Percentiles rank a stretch among this genome's conserved stretches.
These are phyloP conservation scores for Dolichallabes microphthalmus DNA, from an alignment of 2,113 vertebrate genomes.

Conservation along the genomic window DNA sequence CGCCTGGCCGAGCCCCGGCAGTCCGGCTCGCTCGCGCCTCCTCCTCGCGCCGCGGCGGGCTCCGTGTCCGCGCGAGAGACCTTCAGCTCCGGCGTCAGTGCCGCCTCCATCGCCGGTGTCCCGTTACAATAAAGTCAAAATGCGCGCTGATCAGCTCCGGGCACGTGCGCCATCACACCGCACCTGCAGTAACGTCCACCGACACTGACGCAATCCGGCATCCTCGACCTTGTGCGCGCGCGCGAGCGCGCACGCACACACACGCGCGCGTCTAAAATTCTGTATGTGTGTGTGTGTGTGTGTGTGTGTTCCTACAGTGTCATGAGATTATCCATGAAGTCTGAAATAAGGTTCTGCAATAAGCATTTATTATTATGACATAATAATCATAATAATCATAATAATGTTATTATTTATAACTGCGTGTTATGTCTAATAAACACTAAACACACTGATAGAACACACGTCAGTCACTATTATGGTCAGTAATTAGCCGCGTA, in stretches of 20 bases:
- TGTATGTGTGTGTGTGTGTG: neutral
- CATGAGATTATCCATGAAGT: neutral
- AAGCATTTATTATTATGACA: neutral
- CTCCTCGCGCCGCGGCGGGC: slow-evolving; percentile 66
- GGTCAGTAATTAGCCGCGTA: neutral
- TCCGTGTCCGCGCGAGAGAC: slow-evolving; percentile 49
- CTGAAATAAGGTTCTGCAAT: neutral
- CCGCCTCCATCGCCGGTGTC: slow-evolving; percentile 78
- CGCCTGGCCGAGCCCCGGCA: slow-evolving; percentile 76
- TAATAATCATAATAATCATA: neutral
- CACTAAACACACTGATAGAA: neutral
- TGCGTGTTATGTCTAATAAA: neutral
- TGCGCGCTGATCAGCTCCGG: slow-evolving; percentile 61
- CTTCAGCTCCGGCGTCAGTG: slow-evolving; percentile 31
- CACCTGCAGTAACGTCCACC: slow-evolving; percentile 70
- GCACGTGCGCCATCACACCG: slow-evolving; percentile 47
- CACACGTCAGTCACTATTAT: neutral
- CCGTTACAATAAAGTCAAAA: slow-evolving; percentile 50
- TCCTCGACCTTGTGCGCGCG: slow-evolving; percentile 44
- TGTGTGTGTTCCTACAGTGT: neutral
- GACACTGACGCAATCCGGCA: slow-evolving; percentile 73
- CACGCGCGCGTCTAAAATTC: neutral
- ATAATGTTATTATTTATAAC: too few species aligned
- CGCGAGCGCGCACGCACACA: slow-evolving; percentile 13
- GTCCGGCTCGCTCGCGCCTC: slow-evolving; percentile 70